Evolutionary conservation across 1,140 invertebrate genomes (phyloP).

Genomic region (Mylabris phalerata): DNA sequence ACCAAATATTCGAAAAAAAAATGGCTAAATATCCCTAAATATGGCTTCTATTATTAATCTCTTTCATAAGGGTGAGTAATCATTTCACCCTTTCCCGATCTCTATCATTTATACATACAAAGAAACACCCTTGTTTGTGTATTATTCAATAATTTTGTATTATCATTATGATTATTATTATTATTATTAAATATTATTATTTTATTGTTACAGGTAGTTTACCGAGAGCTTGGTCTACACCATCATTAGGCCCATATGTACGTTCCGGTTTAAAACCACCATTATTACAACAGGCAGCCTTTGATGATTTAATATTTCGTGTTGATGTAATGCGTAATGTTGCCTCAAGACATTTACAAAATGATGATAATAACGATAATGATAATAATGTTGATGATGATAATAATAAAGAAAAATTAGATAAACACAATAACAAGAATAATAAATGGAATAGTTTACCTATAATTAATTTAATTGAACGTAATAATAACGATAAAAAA

Average conservation of each 20-base stretch:
- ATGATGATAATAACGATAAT: slow-evolving; percentile 53
- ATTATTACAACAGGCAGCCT: slow-evolving; percentile 74
- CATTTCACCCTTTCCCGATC: too few relatives aligned
- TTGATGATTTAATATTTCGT: slow-evolving; percentile 73
- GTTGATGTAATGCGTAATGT: slow-evolving; percentile 80
- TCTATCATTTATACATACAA: too few relatives aligned
- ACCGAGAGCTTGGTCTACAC: slow-evolving; percentile 39
- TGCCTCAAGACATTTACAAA: slow-evolving; percentile 54
- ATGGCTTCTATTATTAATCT: too few relatives aligned
- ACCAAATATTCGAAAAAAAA: too few relatives aligned
- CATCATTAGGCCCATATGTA: slow-evolving; percentile 45
- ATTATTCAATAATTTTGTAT: too few relatives aligned
- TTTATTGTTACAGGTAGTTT: slow-evolving; percentile 30
- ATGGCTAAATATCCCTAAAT: too few relatives aligned
- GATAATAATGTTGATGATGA: too few relatives aligned
- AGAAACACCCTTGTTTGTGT: too few relatives aligned
- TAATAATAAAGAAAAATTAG: background rate
- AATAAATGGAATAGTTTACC: slow-evolving; percentile 47
- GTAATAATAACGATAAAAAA: slow-evolving; percentile 10
- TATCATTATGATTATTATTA: too few relatives aligned
- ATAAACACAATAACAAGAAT: slow-evolving; percentile 7
- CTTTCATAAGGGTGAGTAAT: too few relatives aligned
- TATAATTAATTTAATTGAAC: slow-evolving; percentile 18
- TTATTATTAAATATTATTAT: too few relatives aligned
- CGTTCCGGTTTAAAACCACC: slow-evolving; percentile 55